These are phyloP conservation scores for Uropsilus gracilis DNA, from an alignment of 2,113 vertebrate genomes.

Conservation along the genomic window DNA sequence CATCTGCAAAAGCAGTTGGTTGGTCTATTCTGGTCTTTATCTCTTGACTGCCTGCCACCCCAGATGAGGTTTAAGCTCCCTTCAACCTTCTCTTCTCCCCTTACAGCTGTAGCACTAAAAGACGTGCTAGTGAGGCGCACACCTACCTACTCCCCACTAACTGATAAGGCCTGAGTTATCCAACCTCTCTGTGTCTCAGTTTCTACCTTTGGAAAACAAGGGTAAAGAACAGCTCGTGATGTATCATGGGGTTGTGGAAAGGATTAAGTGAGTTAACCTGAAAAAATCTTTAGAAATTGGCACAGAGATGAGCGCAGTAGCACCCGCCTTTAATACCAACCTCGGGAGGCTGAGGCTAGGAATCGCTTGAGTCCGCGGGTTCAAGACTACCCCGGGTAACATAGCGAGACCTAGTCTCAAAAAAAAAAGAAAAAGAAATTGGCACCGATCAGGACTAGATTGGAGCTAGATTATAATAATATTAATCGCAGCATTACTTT, in stretches of 20 bases:
- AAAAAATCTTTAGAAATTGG: too few relatives aligned
- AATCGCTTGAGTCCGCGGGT: too few relatives aligned
- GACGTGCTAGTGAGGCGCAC: background rate
- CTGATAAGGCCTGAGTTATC: background rate
- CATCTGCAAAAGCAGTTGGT: background rate
- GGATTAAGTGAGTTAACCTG: background rate
- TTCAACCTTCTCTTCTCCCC: background rate
- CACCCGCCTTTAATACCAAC: too few relatives aligned
- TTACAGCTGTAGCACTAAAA: background rate
- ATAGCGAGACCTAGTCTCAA: too few relatives aligned
- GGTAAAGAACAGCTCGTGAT: background rate
- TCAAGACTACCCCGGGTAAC: too few relatives aligned
- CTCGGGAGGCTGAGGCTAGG: too few relatives aligned
- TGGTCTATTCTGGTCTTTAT: background rate
- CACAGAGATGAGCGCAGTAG: too few relatives aligned
- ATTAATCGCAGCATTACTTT: background rate
- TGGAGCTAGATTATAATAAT: background rate
- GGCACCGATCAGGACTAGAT: background rate
- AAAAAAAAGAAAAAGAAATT: too few relatives aligned
- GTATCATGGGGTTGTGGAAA: background rate
- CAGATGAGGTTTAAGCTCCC: background rate
- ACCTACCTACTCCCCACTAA: background rate
- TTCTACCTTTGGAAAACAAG: background rate
- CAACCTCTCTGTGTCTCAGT: background rate
- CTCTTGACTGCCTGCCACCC: constrained; percentile 6